A percentile compares a stretch with the other conserved stretches of the same genome.
These are phyloP conservation scores for Microplitis demolitor DNA, from an alignment of 1,140 invertebrate species.

Conservation along the genomic window DNA sequence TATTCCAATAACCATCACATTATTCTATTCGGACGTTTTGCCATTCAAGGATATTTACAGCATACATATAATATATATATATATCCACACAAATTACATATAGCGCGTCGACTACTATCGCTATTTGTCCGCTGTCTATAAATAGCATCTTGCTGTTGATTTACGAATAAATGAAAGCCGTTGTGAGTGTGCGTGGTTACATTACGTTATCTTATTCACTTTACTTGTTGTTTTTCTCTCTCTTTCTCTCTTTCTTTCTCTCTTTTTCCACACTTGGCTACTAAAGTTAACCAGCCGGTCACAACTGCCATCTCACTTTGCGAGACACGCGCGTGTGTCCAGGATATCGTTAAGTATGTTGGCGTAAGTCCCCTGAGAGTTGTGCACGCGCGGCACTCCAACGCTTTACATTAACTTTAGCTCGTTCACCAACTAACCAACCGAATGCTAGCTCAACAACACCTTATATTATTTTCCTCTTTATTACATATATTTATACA, in stretches of 20 bases:
- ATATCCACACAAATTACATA: no score
- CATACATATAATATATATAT: conserved; percentile 30
- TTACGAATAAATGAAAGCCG: conserved; percentile 57
- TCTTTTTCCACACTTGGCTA: neutral
- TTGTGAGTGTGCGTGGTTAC: conserved; percentile 12
- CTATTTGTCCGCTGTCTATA: conserved; percentile 54
- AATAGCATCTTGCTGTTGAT: conserved; percentile 52
- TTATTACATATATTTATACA: no score
- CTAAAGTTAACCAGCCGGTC: no score
- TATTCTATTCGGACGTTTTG: conserved; percentile 41
- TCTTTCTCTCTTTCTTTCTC: conserved; percentile 10
- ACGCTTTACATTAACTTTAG: neutral
- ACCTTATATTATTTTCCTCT: no score
- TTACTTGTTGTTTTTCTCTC: conserved; percentile 12
- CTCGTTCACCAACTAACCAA: conserved; percentile 1
- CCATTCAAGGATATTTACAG: conserved; percentile 47
- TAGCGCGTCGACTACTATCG: conserved; percentile 43
- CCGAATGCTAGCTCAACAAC: no score
- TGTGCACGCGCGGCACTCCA: conserved; percentile 8
- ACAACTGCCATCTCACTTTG: conserved; percentile 6
- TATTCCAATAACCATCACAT: conserved; percentile 20
- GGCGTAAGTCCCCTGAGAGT: neutral
- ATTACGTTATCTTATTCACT: neutral
- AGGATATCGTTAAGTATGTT: conserved; percentile 9
- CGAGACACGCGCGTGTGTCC: conserved; percentile 6